These are phyloP conservation scores for Gadus macrocephalus DNA, from an alignment of 2,113 vertebrate genomes.

Conservation along the genomic window DNA sequence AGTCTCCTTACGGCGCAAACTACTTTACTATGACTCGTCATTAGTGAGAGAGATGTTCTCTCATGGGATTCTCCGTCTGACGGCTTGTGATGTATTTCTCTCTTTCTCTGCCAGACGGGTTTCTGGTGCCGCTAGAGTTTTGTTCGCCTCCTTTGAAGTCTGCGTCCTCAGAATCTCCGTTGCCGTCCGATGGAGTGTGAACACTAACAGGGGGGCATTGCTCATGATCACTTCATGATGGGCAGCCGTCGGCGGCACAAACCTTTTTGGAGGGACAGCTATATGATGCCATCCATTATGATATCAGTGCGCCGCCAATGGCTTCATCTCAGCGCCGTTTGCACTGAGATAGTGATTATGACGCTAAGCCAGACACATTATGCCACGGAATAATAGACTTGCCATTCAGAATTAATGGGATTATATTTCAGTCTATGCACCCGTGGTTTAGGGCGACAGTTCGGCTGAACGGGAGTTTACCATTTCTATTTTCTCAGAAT, in stretches of 20 bases:
- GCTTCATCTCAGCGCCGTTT: slow-evolving; percentile 42
- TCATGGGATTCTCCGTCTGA: too few species aligned
- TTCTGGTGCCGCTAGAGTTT: too few species aligned
- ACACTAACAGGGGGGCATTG: background rate
- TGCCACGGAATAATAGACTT: slow-evolving; percentile 57
- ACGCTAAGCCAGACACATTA: slow-evolving; percentile 55
- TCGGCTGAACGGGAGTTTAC: slow-evolving; percentile 22
- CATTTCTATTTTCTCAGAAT: slow-evolving; percentile 21
- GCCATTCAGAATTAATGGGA: slow-evolving; percentile 63
- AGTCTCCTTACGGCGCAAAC: too few species aligned
- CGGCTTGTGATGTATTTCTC: background rate
- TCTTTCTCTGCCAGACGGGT: background rate
- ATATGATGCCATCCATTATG: slow-evolving; percentile 50
- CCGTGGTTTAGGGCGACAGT: slow-evolving; percentile 41
- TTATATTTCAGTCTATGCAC: slow-evolving; percentile 56
- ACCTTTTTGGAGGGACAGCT: slow-evolving; percentile 7
- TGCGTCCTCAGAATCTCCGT: background rate
- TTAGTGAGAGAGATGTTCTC: too few species aligned
- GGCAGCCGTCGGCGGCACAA: background rate
- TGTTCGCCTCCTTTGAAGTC: background rate
- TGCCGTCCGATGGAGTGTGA: background rate
- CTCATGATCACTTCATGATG: slow-evolving; percentile 22
- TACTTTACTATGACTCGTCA: too few species aligned
- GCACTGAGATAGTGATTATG: slow-evolving; percentile 52
- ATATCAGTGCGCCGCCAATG: slow-evolving; percentile 51